These are phyloP conservation scores for Laterallus jamaicensis DNA, from an alignment of 2,113 vertebrate genomes.

Conservation along the genomic window DNA sequence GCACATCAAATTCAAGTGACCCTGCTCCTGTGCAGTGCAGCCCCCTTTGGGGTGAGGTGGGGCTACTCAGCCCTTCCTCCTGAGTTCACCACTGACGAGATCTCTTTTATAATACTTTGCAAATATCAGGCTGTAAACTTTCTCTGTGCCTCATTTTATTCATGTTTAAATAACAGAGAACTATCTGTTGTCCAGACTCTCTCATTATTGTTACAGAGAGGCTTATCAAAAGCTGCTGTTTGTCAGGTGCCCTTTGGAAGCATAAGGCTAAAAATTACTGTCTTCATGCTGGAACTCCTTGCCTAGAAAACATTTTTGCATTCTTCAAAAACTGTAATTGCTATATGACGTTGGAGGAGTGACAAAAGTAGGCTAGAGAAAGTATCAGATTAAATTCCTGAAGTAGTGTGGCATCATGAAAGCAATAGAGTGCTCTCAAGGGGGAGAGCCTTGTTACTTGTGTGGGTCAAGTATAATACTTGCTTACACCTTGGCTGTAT, in stretches of 20 bases:
- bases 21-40: neutral
- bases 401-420: neutral
- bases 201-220: neutral
- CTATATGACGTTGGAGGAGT: neutral
- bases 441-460: neutral
- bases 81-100: neutral
- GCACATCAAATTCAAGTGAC: neutral
- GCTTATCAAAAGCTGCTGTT: neutral
- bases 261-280: neutral
- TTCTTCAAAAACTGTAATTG: neutral
- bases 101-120: neutral
- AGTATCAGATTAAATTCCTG: neutral
- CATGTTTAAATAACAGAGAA: neutral
- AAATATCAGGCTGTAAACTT: neutral
- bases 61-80: neutral
- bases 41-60: neutral
- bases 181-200: rapidly evolving
- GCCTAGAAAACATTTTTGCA: neutral
- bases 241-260: neutral
- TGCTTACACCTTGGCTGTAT: neutral
- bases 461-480: neutral
- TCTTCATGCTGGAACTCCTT: neutral
- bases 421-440: neutral
- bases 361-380: neutral
- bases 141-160: neutral